Base-by-base conservation (phyloP, 1,140 invertebrate genomes). In the Papilio aristodemus region DNA sequence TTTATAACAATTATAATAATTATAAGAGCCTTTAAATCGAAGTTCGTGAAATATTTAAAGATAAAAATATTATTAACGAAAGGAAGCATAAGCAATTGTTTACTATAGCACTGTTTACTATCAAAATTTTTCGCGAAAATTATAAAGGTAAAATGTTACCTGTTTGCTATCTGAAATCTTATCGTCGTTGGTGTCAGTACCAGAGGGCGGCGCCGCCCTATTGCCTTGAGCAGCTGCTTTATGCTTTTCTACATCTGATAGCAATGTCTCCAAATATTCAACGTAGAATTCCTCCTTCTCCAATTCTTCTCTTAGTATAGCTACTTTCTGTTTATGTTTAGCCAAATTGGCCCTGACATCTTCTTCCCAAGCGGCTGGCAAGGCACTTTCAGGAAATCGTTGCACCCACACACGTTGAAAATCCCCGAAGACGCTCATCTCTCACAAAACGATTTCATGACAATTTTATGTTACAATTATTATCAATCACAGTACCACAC, bases 241-340 rank as follows among this genome's bases (percentile, higher is more conserved):
- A 76, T 95, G 95, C 75, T 95, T 94, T 76, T 96, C 96, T 8
- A 97, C 96, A 90, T 97, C 96, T 60, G 95, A 95, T 17, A 98
- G 83, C 43, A 97, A 86, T 68, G 95, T 93, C 86, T 97, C 96
- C 74, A 98, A 92, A 91, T 97, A 97, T 84, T 97, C 95, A 7
- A 97, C 96, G 81, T 97, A 97, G 80, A 97, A 95, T 82, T 97
- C 95, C 91, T 97, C 97, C 83, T 97, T 96, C 80, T 97, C 96
- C 36, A 97, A 90, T 89, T 97, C 96, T 81, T 97, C 96, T 84
- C 94, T 94, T 58, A 97, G 93, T 71, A 95, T 93, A 59, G 93
- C 91, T 63, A 97, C 96, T 92, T 95, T 95, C 82, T 96, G 94
- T 92, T 96, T 96, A 93, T 98, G 97, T 91, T 96, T 97, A 75